Base-by-base conservation (phyloP, 1,140 invertebrate genomes). In the Brachionus paranguensis region DNA sequence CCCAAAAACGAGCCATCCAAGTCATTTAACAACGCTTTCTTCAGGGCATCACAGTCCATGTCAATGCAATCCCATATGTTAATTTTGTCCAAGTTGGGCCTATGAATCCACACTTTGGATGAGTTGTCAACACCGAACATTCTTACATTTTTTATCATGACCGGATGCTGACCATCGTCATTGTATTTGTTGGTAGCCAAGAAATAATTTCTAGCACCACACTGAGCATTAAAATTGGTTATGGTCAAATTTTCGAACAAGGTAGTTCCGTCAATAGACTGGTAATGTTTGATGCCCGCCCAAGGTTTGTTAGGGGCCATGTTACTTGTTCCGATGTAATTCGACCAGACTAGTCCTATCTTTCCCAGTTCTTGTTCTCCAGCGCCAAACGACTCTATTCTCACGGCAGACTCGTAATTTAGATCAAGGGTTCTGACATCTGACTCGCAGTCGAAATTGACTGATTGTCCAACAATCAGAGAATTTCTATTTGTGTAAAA, bases 31-130 rank as follows among this genome's bases (percentile, higher is more conserved):
- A 89, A 41, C 4, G 68, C 72, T 83, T 89, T 89, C 78, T 88
- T 88, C 20, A 86, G 33, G 0, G 79, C 88, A 85, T 89, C 88
- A 86, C 88, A 89, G 60, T 88, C 87, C 88, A 89, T 89, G 78
- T 89, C 88, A 43, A 84, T 43, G 53, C 83, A 84, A 55, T 84
- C 83, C 17, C 29, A 74, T 6, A 43, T 33, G 60, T 74, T 84
- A 11, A 84, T 72, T 41, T 60, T 72, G 12, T 43, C 20, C 14
- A 84, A 20, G 27, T 84, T 84, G 2, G 83, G 83, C 2, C 83
- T 45, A 20, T 65, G 60, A 12, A 76, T 65, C 43, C 43, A 84
- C 12, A 84, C 55, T 29, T 64, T 81, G 24, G 76, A 84, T 14
- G 24, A 29, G 10, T 78, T 29, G 0, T 84, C 47, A 55, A 84